Evolutionary conservation across 2,797 vertebrate genomes (phyloP), one percentile per base, ranked within the genome.

Genomic region (Botia kubotai): DNA sequence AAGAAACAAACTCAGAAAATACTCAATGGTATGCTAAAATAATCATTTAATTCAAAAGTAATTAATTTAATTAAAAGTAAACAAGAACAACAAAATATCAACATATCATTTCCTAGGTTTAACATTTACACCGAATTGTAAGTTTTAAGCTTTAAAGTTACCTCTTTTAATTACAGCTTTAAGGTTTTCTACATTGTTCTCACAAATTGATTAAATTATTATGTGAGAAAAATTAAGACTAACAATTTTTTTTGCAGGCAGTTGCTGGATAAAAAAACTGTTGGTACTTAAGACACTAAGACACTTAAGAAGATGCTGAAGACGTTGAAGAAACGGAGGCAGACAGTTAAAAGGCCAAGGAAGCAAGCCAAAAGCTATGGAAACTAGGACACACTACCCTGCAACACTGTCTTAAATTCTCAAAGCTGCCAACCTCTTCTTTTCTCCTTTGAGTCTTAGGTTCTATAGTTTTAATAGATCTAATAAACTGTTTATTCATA

Each of bases 231-330:
- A 16, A 1, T 16, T 33, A 33, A 5, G 33, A 33, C 33, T 33
- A 33, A 33, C 33, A 53, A 16, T 4, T 53, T n/a, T 5, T 43
- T 57, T 50, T 78, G 63, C 81, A 85, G 81, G 63, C 62, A 23
- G 33, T 72, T 67, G 81, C 84, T 71, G 73, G 80, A 72, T 83
- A 83, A 68, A 85, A 82, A 68, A 80, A 85, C 70, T 85, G 84
- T 68, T 83, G 84, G 84, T 85, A 85, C 75, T 83, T 83, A 53
- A 58, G 66, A 17, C 60, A 62, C 60, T 62, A 29, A 57, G 39
- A 29, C 26, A 16, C 29, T 62, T n/a, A 16, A 26, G 23, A 26
- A 26, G 23, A 26, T 26, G 23, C 23, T 26, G 23, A 26, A 26
- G 33, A 11, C 39, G 26, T 14, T 63, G 7, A 66, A n/a, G 4